Evolutionary conservation across 1,140 invertebrate species (phyloP), one percentile per base, ranked within the genome.

Genomic region (Seison nebaliae): DNA sequence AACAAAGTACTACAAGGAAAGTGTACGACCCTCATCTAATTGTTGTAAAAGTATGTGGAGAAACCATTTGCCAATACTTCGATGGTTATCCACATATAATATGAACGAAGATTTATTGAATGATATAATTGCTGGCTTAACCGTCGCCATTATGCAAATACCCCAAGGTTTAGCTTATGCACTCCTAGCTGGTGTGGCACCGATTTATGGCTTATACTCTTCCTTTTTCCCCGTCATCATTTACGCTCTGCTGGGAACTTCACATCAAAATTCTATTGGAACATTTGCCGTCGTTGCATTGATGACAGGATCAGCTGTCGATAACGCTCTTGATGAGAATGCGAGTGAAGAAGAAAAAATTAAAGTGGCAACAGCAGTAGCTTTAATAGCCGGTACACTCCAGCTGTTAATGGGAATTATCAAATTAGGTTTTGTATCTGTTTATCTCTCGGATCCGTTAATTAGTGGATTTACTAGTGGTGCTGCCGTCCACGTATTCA

Each of bases 91-190:
- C 4, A 51, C 48, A 15, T 64, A 64, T 46, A 51, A 51, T 18
- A 44, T 55, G 22, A 51, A 49, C 30, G 49, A 54, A 8, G 48
- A 49, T 37, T 35, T 61, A 2, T 17, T 55, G 5, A 42, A 34
- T 6, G 62, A 64, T 45, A 33, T 61, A 11, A 36, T 63, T 14
- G 49, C 58, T 4, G 62, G 62, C 14, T 28, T 64, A 15, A 63
- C 60, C 0, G 49, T 62, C 14, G 60, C 54, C 2, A 51, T 64
- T 17, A 51, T 64, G 38, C 59, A 62, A 36, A 55, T 65, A 33
- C 60, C 63, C 5, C 60, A 63, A 45, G 57, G 61, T 21, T 51
- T 65, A 37, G 64, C 62, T 6, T 66, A 66, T 46, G 57, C 60
- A 5, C 43, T 57, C 16, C 46, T 66, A 5, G 57, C 64, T 1